Evolutionary conservation across 2,113 vertebrate species (phyloP).

Genomic region (Clarias batrachus): DNA sequence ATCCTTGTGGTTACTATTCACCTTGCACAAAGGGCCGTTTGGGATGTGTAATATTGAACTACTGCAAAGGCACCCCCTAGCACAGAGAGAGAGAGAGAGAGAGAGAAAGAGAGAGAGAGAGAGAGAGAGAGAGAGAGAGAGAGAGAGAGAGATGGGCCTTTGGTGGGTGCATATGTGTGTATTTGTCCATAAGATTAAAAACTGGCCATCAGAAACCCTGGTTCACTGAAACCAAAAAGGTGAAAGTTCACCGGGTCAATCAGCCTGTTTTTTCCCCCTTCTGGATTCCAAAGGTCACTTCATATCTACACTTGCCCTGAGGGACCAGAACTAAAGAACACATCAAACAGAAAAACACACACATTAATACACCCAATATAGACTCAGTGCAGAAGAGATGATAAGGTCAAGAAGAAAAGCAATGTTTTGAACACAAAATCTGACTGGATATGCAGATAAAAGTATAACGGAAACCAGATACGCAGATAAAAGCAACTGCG

Average conservation of each 20-base stretch:
- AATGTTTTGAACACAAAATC: neutral
- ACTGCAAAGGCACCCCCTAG: neutral
- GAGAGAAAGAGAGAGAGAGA: no score
- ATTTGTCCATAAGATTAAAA: constrained; percentile 46
- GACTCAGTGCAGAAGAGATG: neutral
- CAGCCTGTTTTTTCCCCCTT: constrained; percentile 41
- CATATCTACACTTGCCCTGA: constrained; percentile 37
- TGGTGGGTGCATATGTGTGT: neutral
- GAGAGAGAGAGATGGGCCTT: neutral
- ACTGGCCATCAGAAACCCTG: constrained; percentile 31
- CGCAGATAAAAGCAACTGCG: constrained; percentile 35
- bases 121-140: no score
- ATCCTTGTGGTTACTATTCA: neutral
- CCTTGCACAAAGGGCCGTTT: neutral
- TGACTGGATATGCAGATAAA: neutral
- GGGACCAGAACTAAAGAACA: constrained; percentile 32
- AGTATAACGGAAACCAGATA: neutral
- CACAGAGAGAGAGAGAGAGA: neutral
- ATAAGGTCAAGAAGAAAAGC: neutral
- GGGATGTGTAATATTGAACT: neutral
- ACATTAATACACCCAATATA: constrained; percentile 31
- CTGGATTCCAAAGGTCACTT: constrained; percentile 48
- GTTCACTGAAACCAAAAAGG: constrained; percentile 38
- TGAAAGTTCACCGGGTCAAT: constrained; percentile 46
- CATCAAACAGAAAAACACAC: constrained; percentile 16